Evolutionary conservation across 2,113 vertebrate genomes (phyloP).

Genomic region (Tapirus terrestris): DNA sequence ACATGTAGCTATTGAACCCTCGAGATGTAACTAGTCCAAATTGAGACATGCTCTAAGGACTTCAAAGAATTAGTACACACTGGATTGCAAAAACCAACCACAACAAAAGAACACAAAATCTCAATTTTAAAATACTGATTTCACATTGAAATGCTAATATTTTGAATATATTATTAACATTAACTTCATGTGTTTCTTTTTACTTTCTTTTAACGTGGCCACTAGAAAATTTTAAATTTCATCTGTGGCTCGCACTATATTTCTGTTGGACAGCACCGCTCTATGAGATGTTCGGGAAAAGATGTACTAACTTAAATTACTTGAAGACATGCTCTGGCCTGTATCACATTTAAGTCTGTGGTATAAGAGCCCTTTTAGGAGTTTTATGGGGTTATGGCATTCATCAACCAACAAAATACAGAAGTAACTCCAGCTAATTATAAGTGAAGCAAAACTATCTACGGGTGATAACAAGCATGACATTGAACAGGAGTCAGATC

Average conservation of each 20-base stretch:
- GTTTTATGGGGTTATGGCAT: neutral
- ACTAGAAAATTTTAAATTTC: neutral
- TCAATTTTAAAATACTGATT: neutral
- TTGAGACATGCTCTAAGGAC: neutral
- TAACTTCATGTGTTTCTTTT: neutral
- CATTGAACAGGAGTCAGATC: neutral
- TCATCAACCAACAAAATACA: neutral
- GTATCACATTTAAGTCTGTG: neutral
- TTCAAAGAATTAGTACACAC: neutral
- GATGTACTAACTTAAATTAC: neutral
- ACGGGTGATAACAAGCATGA: neutral
- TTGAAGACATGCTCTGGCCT: neutral
- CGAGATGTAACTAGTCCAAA: neutral
- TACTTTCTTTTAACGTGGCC: neutral
- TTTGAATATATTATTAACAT: neutral
- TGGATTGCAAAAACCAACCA: neutral
- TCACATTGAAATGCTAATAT: conserved; percentile 19
- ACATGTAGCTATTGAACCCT: neutral
- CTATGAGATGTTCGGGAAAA: neutral
- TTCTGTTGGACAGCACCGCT: neutral
- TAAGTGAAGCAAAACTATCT: neutral
- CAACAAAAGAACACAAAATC: neutral
- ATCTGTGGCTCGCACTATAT: neutral
- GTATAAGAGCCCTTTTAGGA: neutral
- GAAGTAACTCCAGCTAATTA: neutral